Base-by-base conservation (phyloP, 2,888 invertebrate genomes). In the Troides helena region DNA sequence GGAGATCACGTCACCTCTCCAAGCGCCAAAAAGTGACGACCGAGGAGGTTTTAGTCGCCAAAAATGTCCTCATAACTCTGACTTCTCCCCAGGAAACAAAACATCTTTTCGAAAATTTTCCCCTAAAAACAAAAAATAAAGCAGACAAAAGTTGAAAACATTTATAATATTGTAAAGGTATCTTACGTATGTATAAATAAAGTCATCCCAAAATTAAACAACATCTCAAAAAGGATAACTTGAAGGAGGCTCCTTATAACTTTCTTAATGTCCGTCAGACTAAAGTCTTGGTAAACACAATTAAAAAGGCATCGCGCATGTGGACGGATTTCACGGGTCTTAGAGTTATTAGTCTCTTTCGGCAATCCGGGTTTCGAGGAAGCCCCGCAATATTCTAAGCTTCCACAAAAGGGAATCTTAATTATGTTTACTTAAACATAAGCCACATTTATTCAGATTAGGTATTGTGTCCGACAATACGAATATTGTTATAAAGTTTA, bases 241-340 rank as follows among this genome's bases (percentile, higher is more conserved):
- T 46, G 14, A 46, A 62, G 21, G n/a, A 62, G 50, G 8, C 62
- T 18, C 39, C 21, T 43, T 21, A 39, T 36, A 43, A 43, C 39
- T 39, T 58, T 23, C 23, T 58, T 58, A 58, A 58, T 58, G 57
- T 58, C 23, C 57, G 57, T 14, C 62, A 17, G 25, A 25, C 17
- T 62, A 46, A 43, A 84, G 86, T 86, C 86, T 85, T 77, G 74
- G 85, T 82, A 89, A 89, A 89, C 86, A 88, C 87, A 89, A 89
- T 90, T 88, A 89, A 89, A 87, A 85, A 78, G 82, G 60, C 64
- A 87, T 89, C 85, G 84, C 84, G 84, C 83, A 82, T 87, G 85
- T 88, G 87, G 83, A 82, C 78, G 83, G 83, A 85, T 85, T 85
- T 58, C 23, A 58, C 57, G 57, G 23, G 57, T 58, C 57, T 58